Percentiles rank a stretch among this genome's conserved stretches.
Conservation (phyloP, 37 sponge, comb jelly and placozoan species). For the Aplysina aerophoba region DNA sequence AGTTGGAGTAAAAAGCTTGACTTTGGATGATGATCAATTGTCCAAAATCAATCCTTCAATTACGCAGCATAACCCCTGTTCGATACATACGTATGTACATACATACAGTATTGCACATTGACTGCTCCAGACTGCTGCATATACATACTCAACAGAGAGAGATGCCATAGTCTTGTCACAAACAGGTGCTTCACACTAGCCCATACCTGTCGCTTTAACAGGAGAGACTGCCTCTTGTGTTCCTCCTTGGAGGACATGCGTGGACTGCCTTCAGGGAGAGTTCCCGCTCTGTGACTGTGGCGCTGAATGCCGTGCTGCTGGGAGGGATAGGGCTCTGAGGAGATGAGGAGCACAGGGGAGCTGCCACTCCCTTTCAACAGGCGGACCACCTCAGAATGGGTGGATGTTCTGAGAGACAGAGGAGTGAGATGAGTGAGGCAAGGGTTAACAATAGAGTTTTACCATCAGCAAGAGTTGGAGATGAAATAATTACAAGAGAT, state of each 20-base stretch:
- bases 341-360: constrained; percentile 62
- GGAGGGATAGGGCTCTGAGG: constrained; percentile 21
- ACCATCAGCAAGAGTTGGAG: too few relatives aligned
- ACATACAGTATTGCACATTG: too few relatives aligned
- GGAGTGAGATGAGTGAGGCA: not conserved
- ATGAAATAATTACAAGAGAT: too few relatives aligned
- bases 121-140: too few relatives aligned
- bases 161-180: too few relatives aligned
- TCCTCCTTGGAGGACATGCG: not conserved
- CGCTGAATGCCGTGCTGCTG: not conserved
- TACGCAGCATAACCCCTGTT: too few relatives aligned
- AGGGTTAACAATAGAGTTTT: too few relatives aligned
- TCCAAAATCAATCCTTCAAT: too few relatives aligned
- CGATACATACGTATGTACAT: too few relatives aligned
- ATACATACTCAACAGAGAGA: too few relatives aligned
- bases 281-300: not conserved
- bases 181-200: not conserved
- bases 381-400: constrained; percentile 74
- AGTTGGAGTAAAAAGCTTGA: too few relatives aligned
- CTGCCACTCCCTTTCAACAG: constrained; percentile 79
- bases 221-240: constrained; percentile 14
- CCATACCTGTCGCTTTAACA: constrained; percentile 7
- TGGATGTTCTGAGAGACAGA: constrained; percentile 43
- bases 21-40: too few relatives aligned
- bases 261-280: constrained; percentile 6